Percentiles rank a stretch among this genome's conserved stretches.
phyloP scores from a whole-genome alignment of 2,888 invertebrate genomes.

The Nasonovia ribisnigri region DNA sequence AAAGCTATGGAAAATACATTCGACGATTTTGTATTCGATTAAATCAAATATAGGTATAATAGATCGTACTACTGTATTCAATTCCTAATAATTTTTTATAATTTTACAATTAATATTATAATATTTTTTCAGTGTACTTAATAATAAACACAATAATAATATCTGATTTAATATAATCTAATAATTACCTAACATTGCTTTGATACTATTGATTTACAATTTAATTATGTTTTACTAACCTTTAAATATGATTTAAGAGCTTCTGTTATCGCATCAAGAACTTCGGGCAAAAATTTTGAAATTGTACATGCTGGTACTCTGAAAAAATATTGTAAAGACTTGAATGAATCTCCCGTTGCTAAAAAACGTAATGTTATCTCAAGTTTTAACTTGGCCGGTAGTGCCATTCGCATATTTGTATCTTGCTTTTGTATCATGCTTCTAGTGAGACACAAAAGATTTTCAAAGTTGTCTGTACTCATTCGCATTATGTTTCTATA shows the following conservation, averaged over 20 bases:
- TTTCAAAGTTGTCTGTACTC: conserved; percentile 56
- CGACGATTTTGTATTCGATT: background rate
- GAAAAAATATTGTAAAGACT: background rate
- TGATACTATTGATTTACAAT: background rate
- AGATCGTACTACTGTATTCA: conserved; percentile 17
- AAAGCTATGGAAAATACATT: conserved; percentile 11
- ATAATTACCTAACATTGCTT: conserved; percentile 28
- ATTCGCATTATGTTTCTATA: conserved; percentile 63
- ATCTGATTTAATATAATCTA: conserved; percentile 22
- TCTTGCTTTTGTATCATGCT: conserved; percentile 36
- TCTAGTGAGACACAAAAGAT: conserved; percentile 32
- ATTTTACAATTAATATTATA: background rate
- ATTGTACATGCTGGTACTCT: conserved; percentile 18
- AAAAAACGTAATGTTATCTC: conserved; percentile 38
- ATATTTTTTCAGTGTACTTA: conserved; percentile 27
- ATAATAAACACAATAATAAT: background rate
- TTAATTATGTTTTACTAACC: conserved; percentile 16
- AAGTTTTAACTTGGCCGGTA: conserved; percentile 30
- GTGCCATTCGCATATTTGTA: conserved; percentile 16
- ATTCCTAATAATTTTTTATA: conserved; percentile 30
- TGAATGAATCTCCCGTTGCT: conserved; percentile 17
- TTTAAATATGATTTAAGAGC: conserved; percentile 31
- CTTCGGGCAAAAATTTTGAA: conserved; percentile 26
- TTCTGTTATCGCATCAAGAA: conserved; percentile 23
- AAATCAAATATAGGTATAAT: conserved; percentile 14